These are phyloP conservation scores for Rhorus exstirpatorius DNA, from an alignment of 2,888 invertebrate species.

Conservation along the genomic window DNA sequence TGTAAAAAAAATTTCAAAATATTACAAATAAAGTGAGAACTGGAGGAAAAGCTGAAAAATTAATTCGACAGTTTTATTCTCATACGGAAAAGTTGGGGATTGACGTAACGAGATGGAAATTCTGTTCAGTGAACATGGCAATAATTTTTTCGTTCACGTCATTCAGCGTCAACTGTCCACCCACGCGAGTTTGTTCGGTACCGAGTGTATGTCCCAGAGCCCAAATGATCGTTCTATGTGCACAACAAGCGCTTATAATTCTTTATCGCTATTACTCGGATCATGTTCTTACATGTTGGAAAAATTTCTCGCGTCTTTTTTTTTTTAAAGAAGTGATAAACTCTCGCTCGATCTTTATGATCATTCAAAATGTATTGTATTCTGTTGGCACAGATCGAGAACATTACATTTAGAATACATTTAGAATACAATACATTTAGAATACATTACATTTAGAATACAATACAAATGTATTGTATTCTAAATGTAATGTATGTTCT, in stretches of 20 bases:
- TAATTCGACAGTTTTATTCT: no score
- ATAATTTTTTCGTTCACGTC: not conserved
- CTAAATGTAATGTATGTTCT: conserved; percentile 20
- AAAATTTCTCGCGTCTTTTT: not conserved
- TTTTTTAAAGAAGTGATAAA: conserved; percentile 33
- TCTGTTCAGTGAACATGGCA: no score
- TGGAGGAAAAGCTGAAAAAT: not conserved
- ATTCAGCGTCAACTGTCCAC: conserved; percentile 8
- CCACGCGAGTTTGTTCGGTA: conserved; percentile 36
- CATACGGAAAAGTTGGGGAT: no score
- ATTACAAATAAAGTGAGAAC: no score
- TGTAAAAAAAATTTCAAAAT: no score
- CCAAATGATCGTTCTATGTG: not conserved
- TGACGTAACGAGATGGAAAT: no score
- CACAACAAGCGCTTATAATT: conserved; percentile 6
- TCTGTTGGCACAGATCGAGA: no score
- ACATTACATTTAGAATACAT: no score
- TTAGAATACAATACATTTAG: no score
- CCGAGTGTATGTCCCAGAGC: not conserved
- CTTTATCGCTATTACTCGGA: conserved; percentile 14
- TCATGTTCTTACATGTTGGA: not conserved
- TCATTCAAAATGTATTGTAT: no score
- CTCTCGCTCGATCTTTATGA: conserved; percentile 24
- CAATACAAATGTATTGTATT: no score
- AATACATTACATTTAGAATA: no score